These are phyloP conservation scores for Dryobates pubescens DNA, from an alignment of 2,797 vertebrate genomes.

Conservation along the genomic window DNA sequence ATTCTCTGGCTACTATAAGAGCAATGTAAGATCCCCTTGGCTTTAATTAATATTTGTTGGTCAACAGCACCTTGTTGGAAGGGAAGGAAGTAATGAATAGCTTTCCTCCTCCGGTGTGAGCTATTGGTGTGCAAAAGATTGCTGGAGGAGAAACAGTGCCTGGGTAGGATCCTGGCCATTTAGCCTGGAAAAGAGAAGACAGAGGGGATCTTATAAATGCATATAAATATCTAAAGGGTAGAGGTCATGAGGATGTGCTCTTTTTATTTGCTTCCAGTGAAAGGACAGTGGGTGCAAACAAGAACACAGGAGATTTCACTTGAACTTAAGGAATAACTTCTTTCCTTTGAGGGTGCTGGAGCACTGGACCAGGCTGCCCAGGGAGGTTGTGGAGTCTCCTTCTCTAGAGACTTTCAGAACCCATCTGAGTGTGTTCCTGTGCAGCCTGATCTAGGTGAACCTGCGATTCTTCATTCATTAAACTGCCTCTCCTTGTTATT, in stretches of 20 bases:
- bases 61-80: not conserved
- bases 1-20: constrained; percentile 73
- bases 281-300: no score
- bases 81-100: not conserved
- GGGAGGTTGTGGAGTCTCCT: not conserved
- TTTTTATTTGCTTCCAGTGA: no score
- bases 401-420: no score
- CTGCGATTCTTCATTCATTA: not conserved
- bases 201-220: not conserved
- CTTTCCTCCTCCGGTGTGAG: not conserved
- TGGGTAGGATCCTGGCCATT: not conserved
- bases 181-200: not conserved
- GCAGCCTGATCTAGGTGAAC: no score
- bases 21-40: constrained; percentile 59
- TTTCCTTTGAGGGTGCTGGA: no score
- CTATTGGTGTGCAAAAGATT: not conserved
- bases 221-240: no score
- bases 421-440: no score
- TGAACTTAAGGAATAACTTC: no score
- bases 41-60: not conserved
- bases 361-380: no score
- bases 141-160: not conserved
- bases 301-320: no score
- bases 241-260: no score
- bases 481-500: not conserved